Conservation (phyloP, 2,113 vertebrate species). For the Cyphomyrus discorhynchus region DNA sequence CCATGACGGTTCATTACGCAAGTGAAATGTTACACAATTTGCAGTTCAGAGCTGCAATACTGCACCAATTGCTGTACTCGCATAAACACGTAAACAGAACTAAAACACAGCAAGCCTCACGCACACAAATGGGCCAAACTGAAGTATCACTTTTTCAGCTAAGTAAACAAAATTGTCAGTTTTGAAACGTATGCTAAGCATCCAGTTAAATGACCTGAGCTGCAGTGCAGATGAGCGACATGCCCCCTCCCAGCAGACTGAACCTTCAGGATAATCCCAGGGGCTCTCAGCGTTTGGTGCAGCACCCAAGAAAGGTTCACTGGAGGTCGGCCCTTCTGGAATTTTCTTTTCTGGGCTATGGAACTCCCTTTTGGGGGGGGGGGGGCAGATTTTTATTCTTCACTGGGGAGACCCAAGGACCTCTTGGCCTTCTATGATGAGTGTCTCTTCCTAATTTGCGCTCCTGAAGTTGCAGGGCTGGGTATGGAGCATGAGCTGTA, state of each 20-base stretch:
- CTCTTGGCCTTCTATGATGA: not conserved
- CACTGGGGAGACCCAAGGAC: not conserved
- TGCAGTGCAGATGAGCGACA: not conserved
- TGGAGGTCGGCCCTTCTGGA: not conserved
- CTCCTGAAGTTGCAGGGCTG: too few species aligned
- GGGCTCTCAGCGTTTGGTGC: not conserved
- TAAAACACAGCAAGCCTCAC: not conserved
- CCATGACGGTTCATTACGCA: not conserved
- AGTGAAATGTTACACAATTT: not conserved
- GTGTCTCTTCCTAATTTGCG: not conserved
- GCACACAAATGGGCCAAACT: not conserved
- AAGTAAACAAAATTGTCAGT: not conserved
- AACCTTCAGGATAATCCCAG: not conserved
- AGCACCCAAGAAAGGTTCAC: not conserved
- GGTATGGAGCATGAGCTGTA: not conserved
- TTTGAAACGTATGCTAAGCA: not conserved
- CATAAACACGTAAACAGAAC: not conserved
- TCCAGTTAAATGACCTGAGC: not conserved
- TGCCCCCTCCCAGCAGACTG: not conserved
- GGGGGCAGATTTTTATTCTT: not conserved
- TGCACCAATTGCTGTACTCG: not conserved
- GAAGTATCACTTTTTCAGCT: not conserved
- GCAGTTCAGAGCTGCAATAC: not conserved
- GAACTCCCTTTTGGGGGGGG: not conserved
- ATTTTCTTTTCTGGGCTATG: not conserved